These are phyloP conservation scores for Punctoribates punctum DNA, from an alignment of 2,888 invertebrate species.

Conservation along the genomic window DNA sequence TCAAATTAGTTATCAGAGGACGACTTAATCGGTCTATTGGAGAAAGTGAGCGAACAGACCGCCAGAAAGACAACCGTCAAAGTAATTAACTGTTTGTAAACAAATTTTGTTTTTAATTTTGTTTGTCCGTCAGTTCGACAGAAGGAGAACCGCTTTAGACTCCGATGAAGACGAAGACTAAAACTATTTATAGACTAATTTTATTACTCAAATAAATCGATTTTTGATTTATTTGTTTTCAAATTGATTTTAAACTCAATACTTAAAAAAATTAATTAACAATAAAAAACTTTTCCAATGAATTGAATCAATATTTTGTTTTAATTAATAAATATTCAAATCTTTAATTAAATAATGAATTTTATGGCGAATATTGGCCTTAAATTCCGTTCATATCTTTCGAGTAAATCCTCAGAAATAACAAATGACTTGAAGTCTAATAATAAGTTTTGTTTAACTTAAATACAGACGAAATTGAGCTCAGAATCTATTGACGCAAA, in stretches of 20 bases:
- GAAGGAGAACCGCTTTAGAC: slow-evolving; percentile 79
- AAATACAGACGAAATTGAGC: neutral
- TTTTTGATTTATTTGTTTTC: neutral
- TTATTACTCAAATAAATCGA: neutral
- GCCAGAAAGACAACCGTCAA: slow-evolving; percentile 72
- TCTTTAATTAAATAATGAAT: too few species aligned
- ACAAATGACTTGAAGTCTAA: neutral
- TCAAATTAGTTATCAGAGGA: slow-evolving; percentile 67
- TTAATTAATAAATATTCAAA: too few species aligned
- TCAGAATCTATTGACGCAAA: neutral
- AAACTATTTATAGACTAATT: neutral
- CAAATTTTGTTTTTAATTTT: slow-evolving; percentile 53
- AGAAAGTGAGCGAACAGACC: slow-evolving; percentile 79
- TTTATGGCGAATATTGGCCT: too few species aligned
- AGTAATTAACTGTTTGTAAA: slow-evolving; percentile 46
- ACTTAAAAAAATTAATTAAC: too few species aligned
- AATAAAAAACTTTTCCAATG: too few species aligned
- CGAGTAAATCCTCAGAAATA: neutral
- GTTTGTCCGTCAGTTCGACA: slow-evolving; percentile 63
- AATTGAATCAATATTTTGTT: too few species aligned
- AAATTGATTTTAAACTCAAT: too few species aligned
- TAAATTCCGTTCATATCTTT: too few species aligned
- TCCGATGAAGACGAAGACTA: slow-evolving; percentile 59
- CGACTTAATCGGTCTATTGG: slow-evolving; percentile 76
- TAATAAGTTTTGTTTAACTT: neutral